Evolutionary conservation across 2,888 invertebrate species (phyloP).

Genomic region (Conus canariensis): DNA sequence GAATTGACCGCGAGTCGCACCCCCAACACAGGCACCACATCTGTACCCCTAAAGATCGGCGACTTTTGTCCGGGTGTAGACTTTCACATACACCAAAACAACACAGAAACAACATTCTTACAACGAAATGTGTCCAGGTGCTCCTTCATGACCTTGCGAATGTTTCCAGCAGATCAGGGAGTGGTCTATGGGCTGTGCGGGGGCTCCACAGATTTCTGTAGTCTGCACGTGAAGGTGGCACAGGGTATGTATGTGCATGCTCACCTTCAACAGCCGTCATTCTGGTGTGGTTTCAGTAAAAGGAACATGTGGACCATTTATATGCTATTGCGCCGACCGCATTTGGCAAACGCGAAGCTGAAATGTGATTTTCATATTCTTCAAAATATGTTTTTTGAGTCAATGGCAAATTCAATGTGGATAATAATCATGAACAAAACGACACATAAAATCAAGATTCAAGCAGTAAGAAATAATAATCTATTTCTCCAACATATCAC

Average conservation of each 20-base stretch:
- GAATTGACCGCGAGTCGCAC: too few species aligned
- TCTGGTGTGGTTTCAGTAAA: background rate
- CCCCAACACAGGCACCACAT: too few species aligned
- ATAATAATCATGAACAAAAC: background rate
- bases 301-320: background rate
- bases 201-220: background rate
- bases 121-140: background rate
- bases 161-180: background rate
- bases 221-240: background rate
- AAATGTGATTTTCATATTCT: background rate
- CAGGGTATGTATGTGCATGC: background rate
- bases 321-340: background rate
- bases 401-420: background rate
- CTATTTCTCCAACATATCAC: background rate
- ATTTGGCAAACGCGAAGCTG: background rate
- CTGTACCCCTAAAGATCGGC: too few species aligned
- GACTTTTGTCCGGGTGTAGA: too few species aligned
- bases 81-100: too few species aligned
- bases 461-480: background rate
- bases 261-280: background rate
- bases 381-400: background rate
- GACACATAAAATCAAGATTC: background rate
- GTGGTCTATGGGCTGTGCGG: slow-evolving; percentile 1
- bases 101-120: too few species aligned
- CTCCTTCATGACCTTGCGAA: background rate